phyloP scores from a whole-genome alignment of 2,797 vertebrate genomes.

The Coranthus polyacanthus region DNA sequence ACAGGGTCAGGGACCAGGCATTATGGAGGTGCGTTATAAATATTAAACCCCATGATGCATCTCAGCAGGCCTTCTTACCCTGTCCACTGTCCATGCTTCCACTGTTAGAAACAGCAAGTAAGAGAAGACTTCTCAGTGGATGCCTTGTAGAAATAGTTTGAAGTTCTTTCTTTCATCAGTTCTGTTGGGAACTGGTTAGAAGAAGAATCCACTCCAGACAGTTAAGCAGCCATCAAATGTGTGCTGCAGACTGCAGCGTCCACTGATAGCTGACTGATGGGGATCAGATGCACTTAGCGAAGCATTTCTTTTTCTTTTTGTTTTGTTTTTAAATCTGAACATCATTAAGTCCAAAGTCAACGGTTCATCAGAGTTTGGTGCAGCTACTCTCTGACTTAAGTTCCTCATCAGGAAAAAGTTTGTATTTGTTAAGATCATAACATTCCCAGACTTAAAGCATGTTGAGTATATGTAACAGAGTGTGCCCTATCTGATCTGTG shows the following conservation, averaged over 20 bases:
- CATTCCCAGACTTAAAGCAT: conserved; percentile 81
- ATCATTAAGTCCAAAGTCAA: conserved; percentile 63
- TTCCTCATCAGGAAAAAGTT: conserved; percentile 49
- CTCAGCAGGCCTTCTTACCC: conserved; percentile 50
- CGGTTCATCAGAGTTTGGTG: conserved; percentile 68
- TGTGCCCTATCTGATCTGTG: conserved; percentile 68
- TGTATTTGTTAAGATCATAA: conserved; percentile 68
- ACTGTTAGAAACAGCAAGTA: conserved; percentile 46
- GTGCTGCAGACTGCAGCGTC: conserved; percentile 32
- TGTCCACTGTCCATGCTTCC: conserved; percentile 59
- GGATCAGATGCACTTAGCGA: conserved; percentile 73
- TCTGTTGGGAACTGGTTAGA: conserved; percentile 30
- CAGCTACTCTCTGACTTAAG: conserved; percentile 45
- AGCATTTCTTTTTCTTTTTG: conserved; percentile 19
- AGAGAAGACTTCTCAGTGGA: conserved; percentile 51
- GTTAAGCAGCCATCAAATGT: conserved; percentile 43
- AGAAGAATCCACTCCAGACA: conserved; percentile 54
- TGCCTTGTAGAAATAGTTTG: conserved; percentile 56
- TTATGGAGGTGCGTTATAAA: conserved; percentile 55
- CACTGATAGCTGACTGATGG: conserved; percentile 36
- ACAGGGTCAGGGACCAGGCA: conserved; percentile 63
- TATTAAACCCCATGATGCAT: conserved; percentile 50
- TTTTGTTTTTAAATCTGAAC: conserved; percentile 47
- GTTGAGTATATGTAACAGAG: conserved; percentile 76
- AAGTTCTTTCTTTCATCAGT: conserved; percentile 33